Evolutionary conservation across 2,888 invertebrate species (phyloP), one percentile per base, ranked within the genome.

Genomic region (Ethmia dodecea): DNA sequence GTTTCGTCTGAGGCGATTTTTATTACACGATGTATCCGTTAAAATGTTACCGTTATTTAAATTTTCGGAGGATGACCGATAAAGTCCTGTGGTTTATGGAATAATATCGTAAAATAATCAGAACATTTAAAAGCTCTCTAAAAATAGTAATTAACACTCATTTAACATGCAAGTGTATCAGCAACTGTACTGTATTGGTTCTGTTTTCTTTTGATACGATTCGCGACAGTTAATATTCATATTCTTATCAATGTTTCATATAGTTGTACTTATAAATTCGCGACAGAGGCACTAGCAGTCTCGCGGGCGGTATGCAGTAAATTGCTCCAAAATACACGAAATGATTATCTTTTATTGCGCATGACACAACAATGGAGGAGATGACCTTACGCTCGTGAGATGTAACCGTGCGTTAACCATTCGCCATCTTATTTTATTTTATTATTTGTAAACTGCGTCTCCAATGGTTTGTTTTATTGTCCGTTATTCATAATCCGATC

Each of bases 321-420:
- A 77, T 76, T 73, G 69, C 71, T 73, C 75, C 68, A 73, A 77
- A 80, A 80, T 66, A 72, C 67, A 78, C 71, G 66, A 73, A 74
- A 71, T 71, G 58, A 71, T 79, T 70, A 77, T 76, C 67, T 77
- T 72, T 72, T 77, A 75, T 67, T 67, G 64, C 67, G 60, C 72
- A 64, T 69, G 75, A 68, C 73, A 71, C 67, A 72, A 81, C 76
- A 80, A 81, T 79, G 71, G 71, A 50, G 42, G 52, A 67, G 68
- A 71, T 75, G 79, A 74, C 80, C 81, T 81, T 78, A 72, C 51
- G 52, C 51, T 60, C 51, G 47, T 40, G 50, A 65, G 63, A 72
- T 69, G 66, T 58, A 61, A 68, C 52, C n/a, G n/a, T 62, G 57
- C 49, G 50, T 52, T 55, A 58, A 53, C 51, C 48, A 41, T 52